phyloP scores from a whole-genome alignment of 2,113 vertebrate species.

The Muscicapa adusta region DNA sequence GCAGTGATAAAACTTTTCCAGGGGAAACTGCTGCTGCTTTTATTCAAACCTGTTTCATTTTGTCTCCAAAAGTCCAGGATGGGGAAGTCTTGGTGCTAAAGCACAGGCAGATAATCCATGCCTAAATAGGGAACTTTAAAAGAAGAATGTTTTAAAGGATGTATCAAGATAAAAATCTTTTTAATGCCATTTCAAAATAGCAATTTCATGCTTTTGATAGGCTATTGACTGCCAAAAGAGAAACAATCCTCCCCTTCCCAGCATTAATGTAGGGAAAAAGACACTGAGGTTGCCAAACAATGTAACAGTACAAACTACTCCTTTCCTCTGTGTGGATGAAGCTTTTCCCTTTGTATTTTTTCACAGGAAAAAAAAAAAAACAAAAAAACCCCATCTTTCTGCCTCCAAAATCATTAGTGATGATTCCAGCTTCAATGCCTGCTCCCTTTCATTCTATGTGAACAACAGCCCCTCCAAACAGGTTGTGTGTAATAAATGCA shows the following conservation, averaged over 20 bases:
- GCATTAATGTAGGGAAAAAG: not conserved
- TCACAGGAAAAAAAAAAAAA: not conserved
- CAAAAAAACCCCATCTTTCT: not conserved
- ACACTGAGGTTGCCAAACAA: not conserved
- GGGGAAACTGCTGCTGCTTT: not conserved
- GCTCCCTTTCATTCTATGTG: rapidly evolving
- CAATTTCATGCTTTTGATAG: slow-evolving; percentile 18
- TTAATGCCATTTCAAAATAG: not conserved
- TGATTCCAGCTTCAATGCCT: not conserved
- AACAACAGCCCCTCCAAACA: not conserved
- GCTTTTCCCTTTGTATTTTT: not conserved
- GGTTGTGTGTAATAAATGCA: not conserved
- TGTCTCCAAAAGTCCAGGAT: not conserved
- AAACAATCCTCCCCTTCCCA: not conserved
- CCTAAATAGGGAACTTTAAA: not conserved
- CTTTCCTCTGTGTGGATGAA: not conserved
- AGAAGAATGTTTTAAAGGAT: not conserved
- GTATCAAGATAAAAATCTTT: not conserved
- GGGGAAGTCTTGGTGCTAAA: not conserved
- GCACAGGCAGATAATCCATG: not conserved
- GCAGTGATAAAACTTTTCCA: not conserved
- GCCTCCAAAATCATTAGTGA: not conserved
- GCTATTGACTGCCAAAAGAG: not conserved
- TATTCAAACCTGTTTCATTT: not conserved
- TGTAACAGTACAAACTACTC: not conserved